phyloP scores from a whole-genome alignment of 2,888 invertebrate genomes.

The Euplexia lucipara region DNA sequence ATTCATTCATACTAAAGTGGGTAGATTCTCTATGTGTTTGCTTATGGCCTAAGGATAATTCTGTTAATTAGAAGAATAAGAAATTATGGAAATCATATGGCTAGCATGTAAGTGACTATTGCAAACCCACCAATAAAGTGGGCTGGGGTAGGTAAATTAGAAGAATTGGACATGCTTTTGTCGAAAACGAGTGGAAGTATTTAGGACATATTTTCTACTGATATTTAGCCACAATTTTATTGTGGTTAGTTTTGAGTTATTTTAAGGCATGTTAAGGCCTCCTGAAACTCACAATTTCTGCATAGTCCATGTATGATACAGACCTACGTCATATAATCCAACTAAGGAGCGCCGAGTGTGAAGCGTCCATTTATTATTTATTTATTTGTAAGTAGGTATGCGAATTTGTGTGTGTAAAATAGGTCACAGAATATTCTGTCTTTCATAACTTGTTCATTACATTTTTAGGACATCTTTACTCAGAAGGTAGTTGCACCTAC shows the following conservation, averaged over 20 bases:
- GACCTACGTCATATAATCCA: not conserved
- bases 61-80: not conserved
- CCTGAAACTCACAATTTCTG: not conserved
- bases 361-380: constrained; percentile 27
- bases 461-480: not conserved
- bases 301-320: not conserved
- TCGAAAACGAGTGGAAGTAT: not conserved
- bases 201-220: not conserved
- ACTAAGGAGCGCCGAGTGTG: constrained; percentile 7
- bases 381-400: constrained; percentile 4
- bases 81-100: too few species aligned
- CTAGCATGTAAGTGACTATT: too few species aligned
- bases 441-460: not conserved
- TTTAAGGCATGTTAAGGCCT: not conserved
- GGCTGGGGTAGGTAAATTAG: too few species aligned
- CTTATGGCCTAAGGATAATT: constrained; percentile 5
- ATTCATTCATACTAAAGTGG: not conserved
- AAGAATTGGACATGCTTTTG: too few species aligned
- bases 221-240: not conserved
- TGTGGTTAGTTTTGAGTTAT: not conserved
- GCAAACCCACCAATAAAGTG: too few species aligned
- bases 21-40: too few species aligned
- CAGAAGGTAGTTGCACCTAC: not conserved
- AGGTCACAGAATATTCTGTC: constrained; percentile 3
- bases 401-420: constrained; percentile 3